Evolutionary conservation across 2,797 vertebrate species (phyloP), one percentile per base, ranked within the genome.

Genomic region (Lemur catta): DNA sequence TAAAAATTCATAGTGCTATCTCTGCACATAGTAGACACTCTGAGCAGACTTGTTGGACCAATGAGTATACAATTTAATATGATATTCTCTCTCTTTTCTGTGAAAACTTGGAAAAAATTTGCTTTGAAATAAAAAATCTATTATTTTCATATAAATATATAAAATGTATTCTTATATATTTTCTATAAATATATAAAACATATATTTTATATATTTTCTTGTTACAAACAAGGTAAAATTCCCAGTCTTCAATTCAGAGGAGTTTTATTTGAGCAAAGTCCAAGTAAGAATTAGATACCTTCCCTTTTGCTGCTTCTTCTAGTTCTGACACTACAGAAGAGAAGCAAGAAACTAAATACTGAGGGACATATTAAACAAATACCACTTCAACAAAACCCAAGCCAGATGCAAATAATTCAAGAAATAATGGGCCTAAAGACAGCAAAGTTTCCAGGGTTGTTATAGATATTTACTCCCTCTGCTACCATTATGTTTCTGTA

Each of bases 401-500:
- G 33, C 6, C 7, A 78, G 72, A 88, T 50, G 92, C 46, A 76
- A 67, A 89, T 33, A 22, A 10, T 38, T 88, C 20, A 91, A 89
- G 76, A 93, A 89, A 85, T 78, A 85, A 33, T 0, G 0, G 61
- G 4, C 33, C 17, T 14, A 55, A 84, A 84, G 71, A 84, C 17
- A 65, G 14, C 0, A 14, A 57, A 81, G 82, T 9, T 69, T 15
- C 28, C 81, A 65, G 65, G 57, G 81, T 91, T 76, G 50, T 69
- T 3, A 18, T 26, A 46, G 75, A 30, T 2, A 50, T 84, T 88
- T n/a, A 0, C 97, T 88, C 63, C n/a, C 6, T 43, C 24, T 43
- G 57, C 81, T 67, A 24, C n/a, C 13, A 48, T 67, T 95, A 93
- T 93, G 65, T 95, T 97, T 97, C 89, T 72, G 43, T 79, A 52